Conservation (phyloP, 2,113 vertebrate genomes). For the Gadus chalcogrammus region DNA sequence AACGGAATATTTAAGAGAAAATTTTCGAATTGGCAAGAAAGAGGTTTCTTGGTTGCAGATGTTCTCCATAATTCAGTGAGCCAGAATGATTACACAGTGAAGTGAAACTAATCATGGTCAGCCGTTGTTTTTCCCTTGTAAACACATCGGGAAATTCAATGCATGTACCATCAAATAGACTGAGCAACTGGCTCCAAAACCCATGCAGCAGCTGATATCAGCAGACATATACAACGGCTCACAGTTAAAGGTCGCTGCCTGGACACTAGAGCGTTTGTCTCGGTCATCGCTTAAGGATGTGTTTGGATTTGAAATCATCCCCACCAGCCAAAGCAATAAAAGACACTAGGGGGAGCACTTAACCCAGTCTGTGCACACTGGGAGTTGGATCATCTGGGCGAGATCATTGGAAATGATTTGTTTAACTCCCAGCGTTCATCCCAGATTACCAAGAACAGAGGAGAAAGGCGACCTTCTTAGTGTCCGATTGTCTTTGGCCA, state of each 20-base stretch:
- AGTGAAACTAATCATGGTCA: conserved; percentile 28
- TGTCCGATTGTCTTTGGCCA: neutral
- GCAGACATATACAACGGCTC: too few relatives aligned
- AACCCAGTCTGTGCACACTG: neutral
- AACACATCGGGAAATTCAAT: conserved; percentile 5
- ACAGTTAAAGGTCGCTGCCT: too few relatives aligned
- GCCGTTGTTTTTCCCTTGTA: conserved; percentile 48
- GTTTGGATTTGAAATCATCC: conserved; percentile 17
- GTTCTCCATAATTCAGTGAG: conserved; percentile 24
- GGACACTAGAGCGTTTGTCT: neutral
- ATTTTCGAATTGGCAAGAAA: conserved; percentile 11
- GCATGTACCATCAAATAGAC: too few relatives aligned
- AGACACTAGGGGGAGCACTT: conserved; percentile 48
- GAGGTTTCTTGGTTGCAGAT: conserved; percentile 1
- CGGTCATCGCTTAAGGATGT: neutral
- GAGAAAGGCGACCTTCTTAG: neutral
- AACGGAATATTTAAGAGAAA: neutral
- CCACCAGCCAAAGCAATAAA: neutral
- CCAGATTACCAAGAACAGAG: neutral
- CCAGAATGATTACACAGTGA: conserved; percentile 32
- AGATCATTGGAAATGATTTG: neutral
- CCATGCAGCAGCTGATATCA: too few relatives aligned
- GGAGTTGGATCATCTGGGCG: conserved; percentile 20
- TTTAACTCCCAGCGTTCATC: neutral
- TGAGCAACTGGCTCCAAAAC: too few relatives aligned